Percentiles rank a stretch among this genome's conserved stretches.
These are phyloP conservation scores for Myotis daubentonii DNA, from an alignment of 2,797 vertebrate species.

Conservation along the genomic window DNA sequence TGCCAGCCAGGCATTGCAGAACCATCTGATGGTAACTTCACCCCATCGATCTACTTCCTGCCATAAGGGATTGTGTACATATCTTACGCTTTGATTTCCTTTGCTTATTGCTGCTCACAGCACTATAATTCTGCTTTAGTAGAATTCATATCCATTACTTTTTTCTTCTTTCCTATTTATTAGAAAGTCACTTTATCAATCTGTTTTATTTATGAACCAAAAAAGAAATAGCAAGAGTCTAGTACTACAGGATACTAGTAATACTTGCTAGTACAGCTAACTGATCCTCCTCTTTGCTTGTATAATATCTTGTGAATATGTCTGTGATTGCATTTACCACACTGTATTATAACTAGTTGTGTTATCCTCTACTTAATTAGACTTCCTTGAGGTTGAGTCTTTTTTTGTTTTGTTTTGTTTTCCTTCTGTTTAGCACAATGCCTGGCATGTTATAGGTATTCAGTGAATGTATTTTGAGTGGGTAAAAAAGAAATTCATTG, in stretches of 20 bases:
- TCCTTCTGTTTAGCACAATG: background rate
- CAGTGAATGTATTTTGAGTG: background rate
- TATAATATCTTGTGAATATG: background rate
- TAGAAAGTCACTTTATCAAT: constrained; percentile 22
- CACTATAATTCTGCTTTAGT: background rate
- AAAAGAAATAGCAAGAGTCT: background rate
- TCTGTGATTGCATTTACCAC: background rate
- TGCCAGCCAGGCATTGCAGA: background rate
- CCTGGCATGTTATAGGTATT: background rate
- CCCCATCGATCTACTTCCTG: background rate
- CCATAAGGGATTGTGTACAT: background rate
- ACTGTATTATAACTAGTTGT: background rate
- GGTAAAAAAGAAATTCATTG: background rate
- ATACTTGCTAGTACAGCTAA: background rate
- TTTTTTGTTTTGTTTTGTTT: background rate
- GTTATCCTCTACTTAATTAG: background rate
- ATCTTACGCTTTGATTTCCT: background rate
- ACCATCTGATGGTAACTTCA: background rate
- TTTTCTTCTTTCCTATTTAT: constrained; percentile 15
- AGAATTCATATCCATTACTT: background rate
- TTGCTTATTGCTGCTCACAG: background rate
- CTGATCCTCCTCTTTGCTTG: background rate
- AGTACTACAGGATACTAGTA: background rate
- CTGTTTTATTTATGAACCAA: constrained; percentile 18
- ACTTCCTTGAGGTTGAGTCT: background rate